phyloP scores from a whole-genome alignment of 2,888 invertebrate species.

The Lacanobia wlatinum region DNA sequence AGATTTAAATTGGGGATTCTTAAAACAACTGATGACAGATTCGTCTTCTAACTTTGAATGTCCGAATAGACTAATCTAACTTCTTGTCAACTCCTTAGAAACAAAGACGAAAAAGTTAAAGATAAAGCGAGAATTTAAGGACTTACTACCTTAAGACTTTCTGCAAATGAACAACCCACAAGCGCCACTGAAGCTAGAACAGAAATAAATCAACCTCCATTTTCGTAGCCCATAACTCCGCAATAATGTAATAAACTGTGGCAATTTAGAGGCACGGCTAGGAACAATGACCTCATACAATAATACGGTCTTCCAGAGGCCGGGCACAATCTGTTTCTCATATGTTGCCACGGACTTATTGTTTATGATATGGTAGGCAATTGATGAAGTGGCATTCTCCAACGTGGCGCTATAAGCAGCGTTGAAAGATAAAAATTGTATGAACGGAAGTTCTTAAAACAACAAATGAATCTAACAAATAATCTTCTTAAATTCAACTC shows the following conservation, averaged over 20 bases:
- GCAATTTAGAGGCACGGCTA: conserved; percentile 80
- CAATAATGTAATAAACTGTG: conserved; percentile 73
- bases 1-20: too few relatives aligned
- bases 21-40: too few relatives aligned
- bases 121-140: neutral
- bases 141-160: neutral
- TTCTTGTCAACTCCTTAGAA: neutral
- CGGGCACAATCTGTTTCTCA: conserved; percentile 76
- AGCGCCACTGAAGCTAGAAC: conserved; percentile 34
- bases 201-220: conserved; percentile 47
- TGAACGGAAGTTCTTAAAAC: neutral
- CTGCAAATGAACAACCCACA: conserved; percentile 9
- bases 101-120: neutral
- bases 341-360: conserved; percentile 67
- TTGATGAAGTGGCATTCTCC: conserved; percentile 29
- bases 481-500: neutral
- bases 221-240: conserved; percentile 58
- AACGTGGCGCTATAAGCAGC: neutral
- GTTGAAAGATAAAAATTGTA: neutral
- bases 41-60: too few relatives aligned
- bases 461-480: neutral
- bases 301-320: conserved; percentile 80
- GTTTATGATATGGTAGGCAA: conserved; percentile 42
- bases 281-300: conserved; percentile 86
- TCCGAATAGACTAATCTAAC: too few relatives aligned